These are phyloP conservation scores for Galago senegalensis DNA, from an alignment of 2,797 vertebrate genomes.

Conservation along the genomic window DNA sequence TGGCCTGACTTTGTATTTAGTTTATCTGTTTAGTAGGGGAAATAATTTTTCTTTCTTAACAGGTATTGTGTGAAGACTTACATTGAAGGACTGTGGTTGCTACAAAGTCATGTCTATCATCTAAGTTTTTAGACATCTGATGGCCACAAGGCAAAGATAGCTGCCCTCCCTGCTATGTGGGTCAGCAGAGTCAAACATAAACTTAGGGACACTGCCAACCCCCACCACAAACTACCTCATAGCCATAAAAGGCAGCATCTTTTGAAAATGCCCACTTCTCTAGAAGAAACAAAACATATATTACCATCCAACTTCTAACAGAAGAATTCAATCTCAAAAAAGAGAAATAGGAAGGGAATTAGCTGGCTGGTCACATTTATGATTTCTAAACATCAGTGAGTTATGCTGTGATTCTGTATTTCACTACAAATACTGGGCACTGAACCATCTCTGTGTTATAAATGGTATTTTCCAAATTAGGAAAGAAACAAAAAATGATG, in stretches of 20 bases:
- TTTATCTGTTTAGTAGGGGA: not conserved
- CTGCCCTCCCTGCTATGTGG: not conserved
- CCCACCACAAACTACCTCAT: not conserved
- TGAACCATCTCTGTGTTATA: not conserved
- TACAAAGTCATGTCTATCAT: not conserved
- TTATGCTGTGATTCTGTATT: not conserved
- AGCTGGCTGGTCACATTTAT: not conserved
- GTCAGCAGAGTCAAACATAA: not conserved
- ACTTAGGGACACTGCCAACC: not conserved
- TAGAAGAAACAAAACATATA: not conserved
- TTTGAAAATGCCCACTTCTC: conserved; percentile 32
- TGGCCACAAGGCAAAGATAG: conserved; percentile 36
- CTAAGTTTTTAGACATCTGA: conserved; percentile 41
- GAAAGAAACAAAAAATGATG: not conserved
- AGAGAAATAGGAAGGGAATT: conserved; percentile 23
- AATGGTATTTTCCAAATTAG: conserved; percentile 51
- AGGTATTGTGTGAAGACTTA: conserved; percentile 38
- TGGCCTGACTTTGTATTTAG: not conserved
- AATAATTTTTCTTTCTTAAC: conserved; percentile 41
- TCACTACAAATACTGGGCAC: not conserved
- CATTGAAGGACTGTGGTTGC: not conserved
- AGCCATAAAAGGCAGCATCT: conserved; percentile 17
- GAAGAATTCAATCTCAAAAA: not conserved
- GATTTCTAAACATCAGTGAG: conserved; percentile 8
- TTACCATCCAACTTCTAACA: not conserved